Conservation (phyloP, 2,797 vertebrate species). For the Apogon hyalosoma region DNA sequence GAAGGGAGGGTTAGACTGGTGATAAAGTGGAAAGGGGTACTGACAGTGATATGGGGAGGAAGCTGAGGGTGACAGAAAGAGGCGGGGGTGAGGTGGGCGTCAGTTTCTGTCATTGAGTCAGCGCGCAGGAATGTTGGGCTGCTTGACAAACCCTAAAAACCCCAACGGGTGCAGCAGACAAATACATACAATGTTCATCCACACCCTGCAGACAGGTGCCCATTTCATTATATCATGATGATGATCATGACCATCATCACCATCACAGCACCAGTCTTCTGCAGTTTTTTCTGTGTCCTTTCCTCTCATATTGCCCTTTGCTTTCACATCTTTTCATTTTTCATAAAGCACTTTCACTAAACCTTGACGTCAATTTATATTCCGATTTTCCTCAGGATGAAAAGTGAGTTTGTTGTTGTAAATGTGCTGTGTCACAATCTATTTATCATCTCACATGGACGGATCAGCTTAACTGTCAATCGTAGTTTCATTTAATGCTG, state of each 20-base stretch:
- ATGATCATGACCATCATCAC: slow-evolving; percentile 34
- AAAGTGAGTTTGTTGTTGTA: slow-evolving; percentile 15
- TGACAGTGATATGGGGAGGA: slow-evolving; percentile 64
- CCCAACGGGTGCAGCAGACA: slow-evolving; percentile 43
- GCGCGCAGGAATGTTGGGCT: slow-evolving; percentile 81
- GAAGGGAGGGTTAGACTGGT: slow-evolving; percentile 50
- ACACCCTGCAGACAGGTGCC: slow-evolving; percentile 74
- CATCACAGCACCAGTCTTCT: slow-evolving; percentile 54
- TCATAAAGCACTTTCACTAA: slow-evolving; percentile 24
- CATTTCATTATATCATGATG: slow-evolving; percentile 75
- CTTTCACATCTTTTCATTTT: slow-evolving; percentile 43
- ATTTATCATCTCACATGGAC: not conserved
- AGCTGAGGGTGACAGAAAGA: slow-evolving; percentile 63
- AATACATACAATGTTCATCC: slow-evolving; percentile 39
- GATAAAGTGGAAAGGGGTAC: slow-evolving; percentile 67
- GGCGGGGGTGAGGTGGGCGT: slow-evolving; percentile 40
- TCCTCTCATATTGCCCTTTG: slow-evolving; percentile 24
- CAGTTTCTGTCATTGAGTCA: slow-evolving; percentile 84
- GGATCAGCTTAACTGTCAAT: not conserved
- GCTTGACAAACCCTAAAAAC: slow-evolving; percentile 80
- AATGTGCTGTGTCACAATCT: not conserved
- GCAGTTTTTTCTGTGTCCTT: slow-evolving; percentile 38
- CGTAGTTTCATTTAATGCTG: not conserved
- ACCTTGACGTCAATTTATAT: slow-evolving; percentile 14
- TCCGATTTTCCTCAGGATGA: slow-evolving; percentile 10